Conservation (phyloP, 2,113 vertebrate species). For the Microtus ochrogaster region DNA sequence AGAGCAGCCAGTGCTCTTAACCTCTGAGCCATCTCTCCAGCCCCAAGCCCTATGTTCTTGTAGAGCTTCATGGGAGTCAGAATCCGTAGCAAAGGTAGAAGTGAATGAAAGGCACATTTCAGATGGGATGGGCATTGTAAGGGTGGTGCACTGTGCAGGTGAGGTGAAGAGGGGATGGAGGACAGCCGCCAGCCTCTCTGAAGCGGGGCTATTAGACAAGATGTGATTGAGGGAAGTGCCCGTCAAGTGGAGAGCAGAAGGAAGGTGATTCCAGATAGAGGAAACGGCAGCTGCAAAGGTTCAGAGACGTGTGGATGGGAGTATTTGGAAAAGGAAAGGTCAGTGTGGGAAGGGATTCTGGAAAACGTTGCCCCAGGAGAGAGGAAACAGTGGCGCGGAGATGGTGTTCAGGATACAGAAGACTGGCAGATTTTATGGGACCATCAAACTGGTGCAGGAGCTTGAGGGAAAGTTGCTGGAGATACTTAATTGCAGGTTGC, state of each 20-base stretch:
- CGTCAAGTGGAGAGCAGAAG: neutral
- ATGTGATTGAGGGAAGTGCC: neutral
- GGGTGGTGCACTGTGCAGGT: neutral
- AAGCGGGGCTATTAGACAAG: neutral
- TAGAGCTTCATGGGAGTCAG: neutral
- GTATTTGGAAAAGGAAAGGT: neutral
- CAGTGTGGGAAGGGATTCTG: neutral
- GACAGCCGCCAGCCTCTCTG: neutral
- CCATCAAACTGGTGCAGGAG: neutral
- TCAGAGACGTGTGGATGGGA: neutral
- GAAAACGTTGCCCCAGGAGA: neutral
- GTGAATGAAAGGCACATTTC: neutral
- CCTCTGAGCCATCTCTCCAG: too few species aligned
- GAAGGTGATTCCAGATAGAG: neutral
- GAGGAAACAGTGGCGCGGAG: neutral
- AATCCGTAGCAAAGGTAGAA: neutral
- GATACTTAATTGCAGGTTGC: neutral
- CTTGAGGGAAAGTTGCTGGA: neutral
- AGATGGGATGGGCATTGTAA: neutral
- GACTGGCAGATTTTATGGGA: neutral
- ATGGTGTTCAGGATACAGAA: neutral
- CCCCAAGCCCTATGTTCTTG: neutral
- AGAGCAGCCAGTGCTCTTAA: too few species aligned
- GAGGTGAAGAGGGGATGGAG: neutral
- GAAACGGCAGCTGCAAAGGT: neutral